Conservation (phyloP, 2,113 vertebrate species). For the Cygnus buccinator region DNA sequence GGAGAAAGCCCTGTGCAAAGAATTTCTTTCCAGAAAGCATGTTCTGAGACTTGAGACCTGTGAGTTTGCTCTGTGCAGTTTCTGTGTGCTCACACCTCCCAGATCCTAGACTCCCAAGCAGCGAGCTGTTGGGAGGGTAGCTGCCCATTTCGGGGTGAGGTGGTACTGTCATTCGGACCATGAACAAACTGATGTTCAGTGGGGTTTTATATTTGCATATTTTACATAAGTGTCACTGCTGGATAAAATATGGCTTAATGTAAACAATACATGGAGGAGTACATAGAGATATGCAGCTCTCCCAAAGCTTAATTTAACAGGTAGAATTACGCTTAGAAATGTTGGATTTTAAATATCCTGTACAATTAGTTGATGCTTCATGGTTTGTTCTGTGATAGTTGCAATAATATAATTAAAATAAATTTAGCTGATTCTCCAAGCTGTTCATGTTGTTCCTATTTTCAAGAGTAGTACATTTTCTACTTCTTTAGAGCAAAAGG, state of each 20-base stretch:
- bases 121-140: background rate
- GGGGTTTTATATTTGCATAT: background rate
- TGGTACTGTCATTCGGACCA: background rate
- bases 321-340: background rate
- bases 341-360: background rate
- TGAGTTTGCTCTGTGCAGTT: accelerated
- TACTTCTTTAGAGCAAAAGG: background rate
- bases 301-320: background rate
- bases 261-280: background rate
- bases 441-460: background rate
- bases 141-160: background rate
- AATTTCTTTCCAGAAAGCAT: background rate
- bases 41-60: background rate
- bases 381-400: background rate
- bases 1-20: background rate
- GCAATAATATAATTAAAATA: background rate
- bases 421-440: background rate
- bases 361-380: background rate
- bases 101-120: background rate
- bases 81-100: background rate
- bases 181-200: background rate
- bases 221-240: background rate
- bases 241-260: background rate
- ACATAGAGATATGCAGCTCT: background rate
- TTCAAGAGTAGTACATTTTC: background rate